Percentiles rank a stretch among this genome's conserved stretches.
These are phyloP conservation scores for Dryobotodes eremita DNA, from an alignment of 2,888 invertebrate species.

Conservation along the genomic window DNA sequence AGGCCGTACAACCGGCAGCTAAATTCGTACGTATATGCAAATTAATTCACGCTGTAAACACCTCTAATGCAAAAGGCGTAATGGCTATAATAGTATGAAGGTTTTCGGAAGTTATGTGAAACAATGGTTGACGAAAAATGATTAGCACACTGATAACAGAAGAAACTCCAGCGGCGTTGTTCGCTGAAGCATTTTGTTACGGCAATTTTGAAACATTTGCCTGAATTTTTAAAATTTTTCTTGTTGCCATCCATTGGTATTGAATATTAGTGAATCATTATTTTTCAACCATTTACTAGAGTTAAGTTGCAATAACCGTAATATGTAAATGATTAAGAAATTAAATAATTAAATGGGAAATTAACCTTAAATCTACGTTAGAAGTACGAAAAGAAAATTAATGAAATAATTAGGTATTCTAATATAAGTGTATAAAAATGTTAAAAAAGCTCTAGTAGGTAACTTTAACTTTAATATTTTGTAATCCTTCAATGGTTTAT, in stretches of 20 bases:
- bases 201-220: conserved; percentile 8
- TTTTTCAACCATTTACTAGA: not conserved
- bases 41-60: conserved; percentile 54
- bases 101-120: conserved; percentile 36
- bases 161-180: conserved; percentile 39
- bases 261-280: not conserved
- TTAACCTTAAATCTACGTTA: not conserved
- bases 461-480: not conserved
- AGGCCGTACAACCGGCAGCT: conserved; percentile 33
- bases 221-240: not conserved
- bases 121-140: conserved; percentile 56
- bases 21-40: conserved; percentile 29
- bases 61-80: conserved; percentile 28
- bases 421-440: too few relatives aligned
- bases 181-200: conserved; percentile 33
- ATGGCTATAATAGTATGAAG: conserved; percentile 54
- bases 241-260: too few relatives aligned
- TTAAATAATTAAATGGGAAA: not conserved
- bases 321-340: not conserved
- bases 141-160: conserved; percentile 67
- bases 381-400: not conserved
- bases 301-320: too few relatives aligned
- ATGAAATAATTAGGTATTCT: too few relatives aligned
- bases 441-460: not conserved
- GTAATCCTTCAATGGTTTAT: not conserved